A percentile compares a stretch with the other conserved stretches of the same genome.
These are phyloP conservation scores for Asarcornis scutulata DNA, from an alignment of 2,113 vertebrate species.

Conservation along the genomic window DNA sequence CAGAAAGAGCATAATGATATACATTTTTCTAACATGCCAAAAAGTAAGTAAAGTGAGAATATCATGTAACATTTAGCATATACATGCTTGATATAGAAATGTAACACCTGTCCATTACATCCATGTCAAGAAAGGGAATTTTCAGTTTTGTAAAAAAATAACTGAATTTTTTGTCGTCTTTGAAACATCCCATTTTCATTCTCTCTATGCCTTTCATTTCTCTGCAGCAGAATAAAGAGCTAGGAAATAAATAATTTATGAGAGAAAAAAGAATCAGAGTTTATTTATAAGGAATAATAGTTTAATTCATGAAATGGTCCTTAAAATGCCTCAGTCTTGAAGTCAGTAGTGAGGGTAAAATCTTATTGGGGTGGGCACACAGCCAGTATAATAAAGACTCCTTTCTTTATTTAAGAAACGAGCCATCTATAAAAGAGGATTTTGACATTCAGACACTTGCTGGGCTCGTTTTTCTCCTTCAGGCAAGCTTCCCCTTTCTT, in stretches of 20 bases:
- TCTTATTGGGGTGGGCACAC: not conserved
- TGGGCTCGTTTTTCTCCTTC: not conserved
- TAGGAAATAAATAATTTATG: slow-evolving; percentile 48
- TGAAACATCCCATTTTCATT: slow-evolving; percentile 7
- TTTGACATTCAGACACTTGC: slow-evolving; percentile 10
- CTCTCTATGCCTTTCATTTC: not conserved
- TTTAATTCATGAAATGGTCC: slow-evolving; percentile 47
- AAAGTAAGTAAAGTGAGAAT: not conserved
- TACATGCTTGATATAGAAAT: not conserved
- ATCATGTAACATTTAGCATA: not conserved
- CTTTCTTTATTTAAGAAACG: not conserved
- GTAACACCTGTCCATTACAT: not conserved
- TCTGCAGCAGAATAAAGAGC: not conserved
- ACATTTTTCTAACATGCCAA: not conserved
- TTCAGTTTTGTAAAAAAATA: not conserved
- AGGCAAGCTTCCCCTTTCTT: not conserved
- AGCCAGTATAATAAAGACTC: slow-evolving; percentile 12
- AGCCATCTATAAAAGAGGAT: slow-evolving; percentile 27
- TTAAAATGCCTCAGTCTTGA: slow-evolving; percentile 30
- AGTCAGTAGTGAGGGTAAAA: slow-evolving; percentile 1
- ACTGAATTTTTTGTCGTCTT: not conserved
- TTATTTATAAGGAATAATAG: slow-evolving; percentile 30
- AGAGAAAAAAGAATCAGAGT: not conserved
- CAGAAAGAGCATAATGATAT: fast-evolving
- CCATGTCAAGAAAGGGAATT: not conserved